Evolutionary conservation across 2,113 vertebrate species (phyloP), one percentile per base, ranked within the genome.

Genomic region (Leuciscus idus): DNA sequence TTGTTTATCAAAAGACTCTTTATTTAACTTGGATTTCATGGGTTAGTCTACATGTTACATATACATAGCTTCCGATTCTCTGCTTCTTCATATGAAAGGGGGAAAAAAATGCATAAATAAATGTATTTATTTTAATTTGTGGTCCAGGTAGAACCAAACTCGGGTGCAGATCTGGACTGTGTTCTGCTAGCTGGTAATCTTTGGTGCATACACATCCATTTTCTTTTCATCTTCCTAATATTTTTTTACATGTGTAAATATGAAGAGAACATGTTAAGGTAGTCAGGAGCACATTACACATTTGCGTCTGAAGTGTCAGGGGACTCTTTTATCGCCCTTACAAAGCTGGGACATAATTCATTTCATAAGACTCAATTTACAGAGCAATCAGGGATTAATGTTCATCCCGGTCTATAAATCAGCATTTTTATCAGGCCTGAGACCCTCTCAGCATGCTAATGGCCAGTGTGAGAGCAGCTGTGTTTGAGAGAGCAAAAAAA

Each of bases 331-430:
- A 90, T 88, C 81, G 26, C 39, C 33, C 3, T 62, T 33, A 59
- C 43, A 75, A 64, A 80, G 77, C 30, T n/a, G 59, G 80, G 84
- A 80, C 66, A 59, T 84, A 87, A 86, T 62, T 89, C 80, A 89
- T 89, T 88, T 89, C 77, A 89, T 78, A 87, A 84, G 83, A 88
- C 88, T 90, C 88, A 81, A 88, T 91, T 89, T 89, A 88, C 75
- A 30, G 76, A 85, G 87, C 88, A 81, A 89, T 88, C 87, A 83
- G 87, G 78, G 87, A 86, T 89, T 88, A 84, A 89, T 85, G 84
- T 84, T 87, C 52, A 68, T 36, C 81, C 83, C 61, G 28, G 81
- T 87, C 85, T 86, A 87, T 88, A 89, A 90, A 89, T 89, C 90
- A 89, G 85, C 85, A 86, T 86, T 84, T 88, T 80, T 89, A 88